Percentiles rank a stretch among this genome's conserved stretches.
Conservation (phyloP, 2,888 invertebrate species). For the Tenthredo scrophulariae region DNA sequence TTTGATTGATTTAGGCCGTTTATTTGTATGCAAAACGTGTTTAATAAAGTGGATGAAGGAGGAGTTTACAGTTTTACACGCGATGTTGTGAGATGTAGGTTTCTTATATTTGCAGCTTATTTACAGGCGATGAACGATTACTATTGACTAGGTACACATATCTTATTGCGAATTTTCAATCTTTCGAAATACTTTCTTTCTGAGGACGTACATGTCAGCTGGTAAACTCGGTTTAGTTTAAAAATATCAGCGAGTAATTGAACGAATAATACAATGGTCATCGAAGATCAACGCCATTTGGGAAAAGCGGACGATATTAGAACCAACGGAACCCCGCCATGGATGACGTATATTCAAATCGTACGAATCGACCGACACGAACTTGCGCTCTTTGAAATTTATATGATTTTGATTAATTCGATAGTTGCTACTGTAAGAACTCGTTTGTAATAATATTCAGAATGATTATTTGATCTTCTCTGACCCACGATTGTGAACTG, state of each 20-base stretch:
- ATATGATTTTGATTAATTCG: not conserved
- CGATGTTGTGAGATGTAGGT: not conserved
- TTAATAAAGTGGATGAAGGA: not conserved
- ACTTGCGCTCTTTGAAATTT: not conserved
- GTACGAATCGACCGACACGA: slow-evolving; percentile 2
- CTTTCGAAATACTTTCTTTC: not conserved
- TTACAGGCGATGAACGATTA: not conserved
- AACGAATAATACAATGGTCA: not conserved
- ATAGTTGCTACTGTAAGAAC: not conserved
- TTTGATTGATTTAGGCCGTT: not conserved
- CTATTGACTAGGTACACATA: not conserved
- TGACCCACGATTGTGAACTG: too few relatives aligned
- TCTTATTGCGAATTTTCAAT: not conserved
- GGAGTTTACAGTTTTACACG: not conserved
- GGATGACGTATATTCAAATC: slow-evolving; percentile 13
- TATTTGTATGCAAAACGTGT: not conserved
- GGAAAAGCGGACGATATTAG: not conserved
- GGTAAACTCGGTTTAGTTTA: not conserved
- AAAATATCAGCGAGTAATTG: not conserved
- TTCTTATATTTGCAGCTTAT: not conserved
- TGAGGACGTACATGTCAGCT: not conserved
- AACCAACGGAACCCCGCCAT: slow-evolving; percentile 32
- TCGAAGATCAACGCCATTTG: not conserved
- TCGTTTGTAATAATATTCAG: not conserved
- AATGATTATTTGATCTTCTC: not conserved